phyloP scores from a whole-genome alignment of 37 sponge, comb jelly and placozoan genomes.

The Amphimedon queenslandica region DNA sequence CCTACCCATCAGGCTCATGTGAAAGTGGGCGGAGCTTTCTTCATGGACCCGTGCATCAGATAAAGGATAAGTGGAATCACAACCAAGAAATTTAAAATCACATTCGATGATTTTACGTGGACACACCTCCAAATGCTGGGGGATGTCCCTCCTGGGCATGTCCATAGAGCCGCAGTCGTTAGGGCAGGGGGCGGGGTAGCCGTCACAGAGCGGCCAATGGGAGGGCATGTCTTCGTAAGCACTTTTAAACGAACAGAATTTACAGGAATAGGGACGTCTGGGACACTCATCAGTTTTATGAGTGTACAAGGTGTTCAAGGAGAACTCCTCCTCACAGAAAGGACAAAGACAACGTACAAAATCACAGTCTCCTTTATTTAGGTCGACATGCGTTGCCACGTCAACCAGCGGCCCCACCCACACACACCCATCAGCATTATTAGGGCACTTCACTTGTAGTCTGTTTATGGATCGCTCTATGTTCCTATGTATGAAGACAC shows the following conservation, averaged over 20 bases:
- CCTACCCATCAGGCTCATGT: conserved; percentile 2
- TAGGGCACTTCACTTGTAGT: conserved; percentile 39
- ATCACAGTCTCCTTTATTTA: conserved; percentile 25
- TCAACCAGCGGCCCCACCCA: conserved; percentile 43
- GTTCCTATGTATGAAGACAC: conserved; percentile 23
- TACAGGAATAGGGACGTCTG: conserved; percentile 17
- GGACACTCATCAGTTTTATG: conserved; percentile 29
- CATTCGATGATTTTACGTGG: conserved; percentile 19
- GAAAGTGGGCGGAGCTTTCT: background rate
- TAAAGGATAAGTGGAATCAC: background rate
- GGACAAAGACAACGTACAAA: conserved; percentile 7
- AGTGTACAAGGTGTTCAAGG: background rate
- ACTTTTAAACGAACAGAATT: conserved; percentile 20
- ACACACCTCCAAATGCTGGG: conserved; percentile 10
- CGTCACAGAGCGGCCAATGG: conserved; percentile 13
- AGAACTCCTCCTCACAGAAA: conserved; percentile 9
- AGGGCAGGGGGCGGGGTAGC: conserved; percentile 38
- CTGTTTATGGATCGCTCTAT: conserved; percentile 16
- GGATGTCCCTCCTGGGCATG: conserved; percentile 19
- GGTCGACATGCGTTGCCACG: conserved; percentile 24
- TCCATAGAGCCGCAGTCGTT: conserved; percentile 4
- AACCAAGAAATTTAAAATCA: conserved; percentile 43
- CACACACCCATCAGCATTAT: conserved; percentile 31
- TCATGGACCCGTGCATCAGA: conserved; percentile 5
- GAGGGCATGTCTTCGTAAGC: conserved; percentile 27